Percentiles rank a stretch among this genome's conserved stretches.
Conservation (phyloP, 37 sponge, comb jelly and placozoan genomes). For the Beroe forskalii region DNA sequence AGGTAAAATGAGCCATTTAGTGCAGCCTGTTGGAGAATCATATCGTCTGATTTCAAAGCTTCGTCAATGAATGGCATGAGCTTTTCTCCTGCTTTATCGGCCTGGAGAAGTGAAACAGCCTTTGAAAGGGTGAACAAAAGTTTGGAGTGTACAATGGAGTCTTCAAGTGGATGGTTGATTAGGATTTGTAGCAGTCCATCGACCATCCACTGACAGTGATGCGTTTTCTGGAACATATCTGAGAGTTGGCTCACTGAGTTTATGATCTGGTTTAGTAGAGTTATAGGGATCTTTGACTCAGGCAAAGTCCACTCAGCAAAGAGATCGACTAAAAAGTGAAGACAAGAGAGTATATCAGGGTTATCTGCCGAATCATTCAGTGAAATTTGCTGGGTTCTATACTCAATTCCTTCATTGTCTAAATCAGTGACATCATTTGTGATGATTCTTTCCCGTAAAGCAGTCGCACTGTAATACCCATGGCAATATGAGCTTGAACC, state of each 20-base stretch:
- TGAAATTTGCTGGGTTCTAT: conserved; percentile 7
- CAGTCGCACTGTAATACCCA: conserved; percentile 56
- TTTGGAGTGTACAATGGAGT: conserved; percentile 51
- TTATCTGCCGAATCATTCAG: conserved; percentile 14
- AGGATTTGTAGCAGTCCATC: conserved; percentile 51
- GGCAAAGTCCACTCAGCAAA: conserved; percentile 49
- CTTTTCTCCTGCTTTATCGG: conserved; percentile 53
- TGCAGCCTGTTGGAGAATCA: conserved; percentile 22
- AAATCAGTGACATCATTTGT: conserved; percentile 58
- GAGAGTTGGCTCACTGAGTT: conserved; percentile 56
- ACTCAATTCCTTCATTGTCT: neutral
- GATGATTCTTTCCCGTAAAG: conserved; percentile 54
- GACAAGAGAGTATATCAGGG: conserved; percentile 38
- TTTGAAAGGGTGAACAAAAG: conserved; percentile 5
- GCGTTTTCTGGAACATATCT: conserved; percentile 64
- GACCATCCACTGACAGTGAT: conserved; percentile 63
- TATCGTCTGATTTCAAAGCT: conserved; percentile 15
- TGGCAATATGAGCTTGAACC: conserved; percentile 49
- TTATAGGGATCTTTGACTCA: conserved; percentile 6
- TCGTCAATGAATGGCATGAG: conserved; percentile 48
- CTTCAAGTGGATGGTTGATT: conserved; percentile 38
- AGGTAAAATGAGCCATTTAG: conserved; percentile 63
- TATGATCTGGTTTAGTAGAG: conserved; percentile 47
- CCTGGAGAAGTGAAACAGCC: conserved; percentile 5
- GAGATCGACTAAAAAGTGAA: conserved; percentile 37